Evolutionary conservation across 2,113 vertebrate species (phyloP), one percentile per base, ranked within the genome.

Genomic region (Zosterops hypoxanthus): DNA sequence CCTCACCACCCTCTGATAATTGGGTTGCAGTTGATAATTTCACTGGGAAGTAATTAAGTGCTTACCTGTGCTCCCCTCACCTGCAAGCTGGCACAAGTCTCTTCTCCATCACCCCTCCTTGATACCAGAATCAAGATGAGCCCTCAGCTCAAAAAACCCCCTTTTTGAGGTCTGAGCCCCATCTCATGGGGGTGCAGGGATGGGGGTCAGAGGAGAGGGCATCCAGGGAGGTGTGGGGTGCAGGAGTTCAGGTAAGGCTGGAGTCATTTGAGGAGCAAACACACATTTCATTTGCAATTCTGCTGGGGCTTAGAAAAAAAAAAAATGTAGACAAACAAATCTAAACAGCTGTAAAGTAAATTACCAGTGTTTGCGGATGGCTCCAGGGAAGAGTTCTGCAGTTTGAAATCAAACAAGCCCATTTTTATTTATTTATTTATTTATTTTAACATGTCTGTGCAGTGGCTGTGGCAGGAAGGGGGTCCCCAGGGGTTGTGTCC

Each of bases 291-390:
- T 92, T 94, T 94, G 77, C 95, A 95, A 86, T 92, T 93, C 96
- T 49, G 2, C 88, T 29, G 80, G 78, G 89, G 61, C 90, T 93
- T 22, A 47, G 65, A 81, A 80, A 86, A 86, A n/a, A 86, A 86
- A 36, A 86, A 49, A 49, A 55, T 0, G 66, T n/a, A 79, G 94
- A 91, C 91, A 97, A 94, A 91, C 93, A 96, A 95, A 94, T 85
- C 92, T 88, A 93, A 96, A 90, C 96, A 97, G 92, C 95, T 96
- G 92, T 95, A 96, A 96, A 96, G 92, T 94, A 96, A 97, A 97
- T 97, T 92, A 94, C 92, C 70, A 64, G 44, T 91, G 95, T 96
- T 96, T 96, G 95, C 34, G 4, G 91, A 91, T 87, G 92, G 94
- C 96, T 96, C 94, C 73, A 29, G 95, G 96, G 96, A 96, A 88